phyloP scores from a whole-genome alignment of 2,113 vertebrate species.

The Hydropotes inermis region DNA sequence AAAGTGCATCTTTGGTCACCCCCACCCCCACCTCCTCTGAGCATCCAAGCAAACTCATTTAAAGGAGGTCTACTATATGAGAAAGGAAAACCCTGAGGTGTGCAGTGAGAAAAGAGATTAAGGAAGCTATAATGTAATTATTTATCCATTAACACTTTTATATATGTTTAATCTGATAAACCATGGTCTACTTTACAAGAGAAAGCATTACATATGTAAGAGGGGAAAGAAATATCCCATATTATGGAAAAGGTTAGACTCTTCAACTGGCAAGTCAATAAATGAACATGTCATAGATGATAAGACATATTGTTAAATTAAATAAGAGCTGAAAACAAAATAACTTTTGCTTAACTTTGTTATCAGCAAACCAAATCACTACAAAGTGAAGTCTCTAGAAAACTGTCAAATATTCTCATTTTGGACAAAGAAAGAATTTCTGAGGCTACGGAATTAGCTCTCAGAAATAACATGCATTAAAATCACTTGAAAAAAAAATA shows the following conservation, averaged over 20 bases:
- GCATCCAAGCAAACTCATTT: background rate
- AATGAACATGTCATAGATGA: conserved; percentile 16
- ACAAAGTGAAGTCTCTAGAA: conserved; percentile 25
- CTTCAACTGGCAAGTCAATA: conserved; percentile 41
- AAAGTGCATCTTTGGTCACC: background rate
- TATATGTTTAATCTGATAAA: conserved; percentile 57
- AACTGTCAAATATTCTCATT: conserved; percentile 43
- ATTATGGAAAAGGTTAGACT: conserved; percentile 52
- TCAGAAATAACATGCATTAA: conserved; percentile 2
- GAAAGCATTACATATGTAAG: conserved; percentile 50
- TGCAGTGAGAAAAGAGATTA: conserved; percentile 46
- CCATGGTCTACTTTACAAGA: background rate
- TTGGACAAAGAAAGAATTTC: conserved; percentile 20
- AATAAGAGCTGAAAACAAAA: conserved; percentile 41
- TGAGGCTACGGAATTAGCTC: background rate
- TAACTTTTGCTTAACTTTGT: conserved; percentile 40
- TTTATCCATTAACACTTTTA: conserved; percentile 48
- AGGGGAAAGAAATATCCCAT: conserved; percentile 25
- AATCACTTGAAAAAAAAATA: background rate
- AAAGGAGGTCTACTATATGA: conserved; percentile 15
- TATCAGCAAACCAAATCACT: conserved; percentile 48
- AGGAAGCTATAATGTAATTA: conserved; percentile 47
- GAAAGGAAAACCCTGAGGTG: conserved; percentile 4
- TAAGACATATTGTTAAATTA: conserved; percentile 35
- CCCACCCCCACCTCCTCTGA: background rate